Base-by-base conservation (phyloP, 2,113 vertebrate species). In the Theristicus caerulescens region DNA sequence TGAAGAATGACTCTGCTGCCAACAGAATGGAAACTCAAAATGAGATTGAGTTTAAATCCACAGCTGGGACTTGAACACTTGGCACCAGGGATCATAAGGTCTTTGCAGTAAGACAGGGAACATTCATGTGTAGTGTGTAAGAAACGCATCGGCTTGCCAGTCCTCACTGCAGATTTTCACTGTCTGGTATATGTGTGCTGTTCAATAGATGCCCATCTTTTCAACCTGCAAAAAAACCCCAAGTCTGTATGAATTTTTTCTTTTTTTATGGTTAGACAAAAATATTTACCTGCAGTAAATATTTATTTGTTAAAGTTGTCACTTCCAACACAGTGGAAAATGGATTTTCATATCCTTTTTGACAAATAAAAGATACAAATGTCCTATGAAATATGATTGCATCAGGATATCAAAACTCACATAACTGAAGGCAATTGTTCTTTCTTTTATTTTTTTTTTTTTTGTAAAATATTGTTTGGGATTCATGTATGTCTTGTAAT, bases 21-120 rank as follows among this genome's bases (percentile, higher is more conserved):
- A 97, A 86, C 82, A 92, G 95, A 98, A 96, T 96, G 93, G 95
- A 97, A 98, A 96, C 95, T 95, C 92, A 93, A 96, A 98, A 98
- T 58, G 46, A 98, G 96, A 98, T 96, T 96, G 97, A 93, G 88
- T 97, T 98, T 98, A 98, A 98, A 98, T 97, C 96, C 97, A 96
- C 96, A 97, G 94, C 95, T 96, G 93, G 92, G 94, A 96, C 93
- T 95, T 97, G 85, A 86, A 89, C 87, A 95, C 54, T 97, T 98
- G 97, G 94, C 97, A 97, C 88, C 73, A 65, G 71, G 78, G 97
- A 97, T 93, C 90, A 80, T 62, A 82, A 93, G 97, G 97, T 98
- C 97, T 96, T 64, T 94, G 80, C 67, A 73, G 91, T 86, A 94
- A 98, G 96, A 97, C 91, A 96, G 95, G 78, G 72, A 94, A 83